phyloP scores from a whole-genome alignment of 2,113 vertebrate genomes.

The Hippocampus abdominalis region DNA sequence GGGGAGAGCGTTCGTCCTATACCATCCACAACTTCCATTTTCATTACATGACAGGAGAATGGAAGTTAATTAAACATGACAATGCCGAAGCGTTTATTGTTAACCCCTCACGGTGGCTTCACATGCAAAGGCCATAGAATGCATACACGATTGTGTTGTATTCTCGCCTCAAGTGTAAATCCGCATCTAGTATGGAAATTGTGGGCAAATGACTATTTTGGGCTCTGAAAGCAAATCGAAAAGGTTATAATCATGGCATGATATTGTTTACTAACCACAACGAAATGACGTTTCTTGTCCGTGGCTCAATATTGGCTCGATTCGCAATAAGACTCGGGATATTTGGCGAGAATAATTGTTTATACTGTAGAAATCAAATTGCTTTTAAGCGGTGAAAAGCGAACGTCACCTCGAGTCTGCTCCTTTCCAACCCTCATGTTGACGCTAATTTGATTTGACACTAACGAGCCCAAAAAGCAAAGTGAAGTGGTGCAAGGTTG shows the following conservation, averaged over 20 bases:
- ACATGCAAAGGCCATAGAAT: conserved; percentile 61
- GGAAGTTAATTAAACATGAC: conserved; percentile 69
- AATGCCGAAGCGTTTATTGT: conserved; percentile 49
- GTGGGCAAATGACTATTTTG: not conserved
- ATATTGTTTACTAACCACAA: not conserved
- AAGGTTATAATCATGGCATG: not conserved
- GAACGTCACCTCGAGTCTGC: conserved; percentile 32
- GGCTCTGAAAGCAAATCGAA: not conserved
- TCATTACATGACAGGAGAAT: conserved; percentile 55
- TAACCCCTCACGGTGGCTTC: conserved; percentile 46
- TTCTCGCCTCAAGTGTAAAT: conserved; percentile 33
- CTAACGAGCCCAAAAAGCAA: conserved; percentile 62
- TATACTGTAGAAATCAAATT: conserved; percentile 17
- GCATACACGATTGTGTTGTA: conserved; percentile 37
- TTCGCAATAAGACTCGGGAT: not conserved
- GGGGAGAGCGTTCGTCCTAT: conserved; percentile 16
- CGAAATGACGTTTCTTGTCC: not conserved
- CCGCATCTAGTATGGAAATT: conserved; percentile 16
- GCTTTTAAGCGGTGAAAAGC: conserved; percentile 23
- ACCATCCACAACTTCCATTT: conserved; percentile 64
- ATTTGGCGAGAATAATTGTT: conserved; percentile 1
- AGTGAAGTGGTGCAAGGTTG: conserved; percentile 33
- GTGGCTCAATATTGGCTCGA: not conserved
- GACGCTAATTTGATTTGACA: conserved; percentile 59
- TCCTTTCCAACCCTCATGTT: conserved; percentile 39